Evolutionary conservation across 2,113 vertebrate species (phyloP), one percentile per base, ranked within the genome.

Genomic region (Dascyllus trimaculatus): DNA sequence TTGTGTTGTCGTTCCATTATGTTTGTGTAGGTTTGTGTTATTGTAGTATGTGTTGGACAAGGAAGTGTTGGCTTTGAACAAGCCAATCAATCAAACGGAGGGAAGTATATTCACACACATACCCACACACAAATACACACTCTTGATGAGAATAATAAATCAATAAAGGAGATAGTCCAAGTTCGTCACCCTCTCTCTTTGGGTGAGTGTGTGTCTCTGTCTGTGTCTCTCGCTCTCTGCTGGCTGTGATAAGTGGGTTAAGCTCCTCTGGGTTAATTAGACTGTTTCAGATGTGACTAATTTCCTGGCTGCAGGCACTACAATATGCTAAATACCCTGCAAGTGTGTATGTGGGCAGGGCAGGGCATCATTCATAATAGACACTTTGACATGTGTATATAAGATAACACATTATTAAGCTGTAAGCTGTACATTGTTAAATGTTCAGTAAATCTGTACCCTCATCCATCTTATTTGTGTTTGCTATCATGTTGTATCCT

Each of bases 211-310:
- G 82, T 91, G 84, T 90, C 88, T 90, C 24, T 78, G 86, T 62
- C 17, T 90, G 80, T 89, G 70, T 80, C 86, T 84, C 71, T 76
- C 54, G 46, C 83, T 76, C 65, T 95, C 88, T 94, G 91, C 87
- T 92, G 84, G 81, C 88, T 91, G 75, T 85, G 93, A 92, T 93
- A 94, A 95, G 91, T 94, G 73, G 43, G 22, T 91, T 94, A 93
- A 93, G 86, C 88, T 94, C 87, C 89, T 88, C 89, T 95, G 92
- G 94, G 91, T 93, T 96, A 95, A 95, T 95, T 94, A 93, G 61
- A 92, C 88, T 90, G 90, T 96, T 95, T 96, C 82, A 94, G 84
- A 95, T 64, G 65, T 95, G 93, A 91, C 88, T 94, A 89, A 95
- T 93, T 95, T 94, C 89, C 92, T 91, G 94, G 89, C 90, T 88